phyloP scores from a whole-genome alignment of 2,888 invertebrate species.

The Mythimna lalbum region DNA sequence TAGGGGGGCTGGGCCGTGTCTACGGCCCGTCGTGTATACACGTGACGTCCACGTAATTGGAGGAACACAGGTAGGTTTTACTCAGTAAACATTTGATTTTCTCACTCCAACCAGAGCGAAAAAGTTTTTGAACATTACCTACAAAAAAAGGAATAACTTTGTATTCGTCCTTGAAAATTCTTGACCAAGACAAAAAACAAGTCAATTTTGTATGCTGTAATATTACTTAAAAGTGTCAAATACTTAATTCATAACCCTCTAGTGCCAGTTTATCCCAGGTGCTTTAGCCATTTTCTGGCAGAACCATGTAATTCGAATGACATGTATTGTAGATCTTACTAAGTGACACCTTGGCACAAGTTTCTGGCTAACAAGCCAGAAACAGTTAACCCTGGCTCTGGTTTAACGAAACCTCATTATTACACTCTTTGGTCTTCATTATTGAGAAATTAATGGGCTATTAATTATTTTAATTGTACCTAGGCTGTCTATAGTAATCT shows the following conservation, averaged over 20 bases:
- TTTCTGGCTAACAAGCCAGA: constrained; percentile 47
- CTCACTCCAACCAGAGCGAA: too few relatives aligned
- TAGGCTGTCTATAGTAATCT: not conserved
- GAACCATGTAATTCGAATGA: constrained; percentile 44
- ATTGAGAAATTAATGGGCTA: not conserved
- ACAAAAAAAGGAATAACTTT: not conserved
- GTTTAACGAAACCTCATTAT: constrained; percentile 20
- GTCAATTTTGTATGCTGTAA: constrained; percentile 12
- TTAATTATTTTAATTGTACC: not conserved
- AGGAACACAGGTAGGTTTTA: too few relatives aligned
- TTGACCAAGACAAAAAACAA: not conserved
- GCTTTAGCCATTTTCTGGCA: constrained; percentile 43
- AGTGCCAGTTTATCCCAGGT: constrained; percentile 25
- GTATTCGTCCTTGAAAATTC: not conserved
- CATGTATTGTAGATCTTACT: constrained; percentile 45
- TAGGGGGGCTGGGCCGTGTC: too few relatives aligned
- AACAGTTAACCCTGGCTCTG: constrained; percentile 15
- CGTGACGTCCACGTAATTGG: too few relatives aligned
- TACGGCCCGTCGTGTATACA: too few relatives aligned
- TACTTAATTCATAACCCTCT: constrained; percentile 23
- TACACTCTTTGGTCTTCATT: constrained; percentile 14
- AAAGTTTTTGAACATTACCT: too few relatives aligned
- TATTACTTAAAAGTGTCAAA: constrained; percentile 31
- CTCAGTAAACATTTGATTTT: too few relatives aligned
- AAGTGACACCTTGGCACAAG: constrained; percentile 58